Conservation (phyloP, 2,888 invertebrate species). For the Petrolisthes cinctipes region DNA sequence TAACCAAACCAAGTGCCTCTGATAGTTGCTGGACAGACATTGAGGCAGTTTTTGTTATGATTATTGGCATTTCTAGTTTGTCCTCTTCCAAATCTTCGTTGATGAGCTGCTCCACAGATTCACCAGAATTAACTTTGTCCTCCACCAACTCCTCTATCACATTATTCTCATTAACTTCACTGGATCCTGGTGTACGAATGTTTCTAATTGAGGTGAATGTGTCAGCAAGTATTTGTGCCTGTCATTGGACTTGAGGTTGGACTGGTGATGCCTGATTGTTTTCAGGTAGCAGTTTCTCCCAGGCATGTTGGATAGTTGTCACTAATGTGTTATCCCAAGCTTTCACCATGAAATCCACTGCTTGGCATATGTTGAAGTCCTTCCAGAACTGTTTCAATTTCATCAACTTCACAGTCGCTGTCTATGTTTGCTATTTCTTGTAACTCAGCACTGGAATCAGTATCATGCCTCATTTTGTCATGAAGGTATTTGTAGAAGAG, state of each 20-base stretch:
- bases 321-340: slow-evolving; percentile 6
- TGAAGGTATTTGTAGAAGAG: not conserved
- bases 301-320: not conserved
- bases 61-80: too few species aligned
- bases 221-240: too few species aligned
- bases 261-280: too few species aligned
- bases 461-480: slow-evolving; percentile 6
- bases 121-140: not conserved
- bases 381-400: not conserved
- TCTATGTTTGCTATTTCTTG: not conserved
- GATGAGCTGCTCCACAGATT: too few species aligned
- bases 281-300: not conserved
- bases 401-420: not conserved
- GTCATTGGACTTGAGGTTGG: too few species aligned
- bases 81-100: too few species aligned
- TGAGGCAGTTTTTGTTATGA: too few species aligned
- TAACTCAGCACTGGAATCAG: not conserved
- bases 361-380: not conserved
- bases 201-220: too few species aligned
- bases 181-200: too few species aligned
- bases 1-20: too few species aligned
- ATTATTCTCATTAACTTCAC: not conserved
- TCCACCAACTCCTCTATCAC: not conserved
- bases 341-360: not conserved
- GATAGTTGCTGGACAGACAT: too few species aligned